A percentile compares a stretch with the other conserved stretches of the same genome.
phyloP scores from a whole-genome alignment of 2,797 vertebrate species.

The Netta rufina region DNA sequence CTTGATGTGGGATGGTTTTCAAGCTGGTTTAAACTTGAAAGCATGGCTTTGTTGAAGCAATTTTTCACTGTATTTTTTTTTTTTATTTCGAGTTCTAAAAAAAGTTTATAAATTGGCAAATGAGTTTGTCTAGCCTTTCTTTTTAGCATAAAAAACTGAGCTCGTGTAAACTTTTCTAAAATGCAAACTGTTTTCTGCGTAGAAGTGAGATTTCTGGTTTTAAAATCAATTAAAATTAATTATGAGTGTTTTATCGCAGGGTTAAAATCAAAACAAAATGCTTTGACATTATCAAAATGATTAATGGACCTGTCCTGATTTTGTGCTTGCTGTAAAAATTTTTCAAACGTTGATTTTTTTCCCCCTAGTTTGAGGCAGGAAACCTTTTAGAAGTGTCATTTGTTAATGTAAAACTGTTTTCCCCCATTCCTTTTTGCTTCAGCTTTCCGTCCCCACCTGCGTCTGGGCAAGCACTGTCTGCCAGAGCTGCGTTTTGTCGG shows the following conservation, averaged over 20 bases:
- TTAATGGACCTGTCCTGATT: not conserved
- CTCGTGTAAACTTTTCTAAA: not conserved
- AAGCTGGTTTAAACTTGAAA: not conserved
- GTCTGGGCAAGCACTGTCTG: accelerated
- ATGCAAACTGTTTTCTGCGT: not conserved
- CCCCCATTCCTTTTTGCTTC: not conserved
- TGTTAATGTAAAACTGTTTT: not conserved
- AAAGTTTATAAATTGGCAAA: not conserved
- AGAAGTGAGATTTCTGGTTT: not conserved
- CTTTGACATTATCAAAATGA: not conserved
- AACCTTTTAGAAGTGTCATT: not conserved
- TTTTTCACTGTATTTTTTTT: not conserved
- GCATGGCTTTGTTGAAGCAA: not conserved
- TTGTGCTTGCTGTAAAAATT: not conserved
- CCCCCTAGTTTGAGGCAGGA: not conserved
- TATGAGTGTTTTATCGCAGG: not conserved
- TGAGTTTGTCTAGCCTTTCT: not conserved
- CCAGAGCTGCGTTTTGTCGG: not conserved
- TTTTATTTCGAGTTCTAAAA: not conserved
- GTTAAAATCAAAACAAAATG: not conserved
- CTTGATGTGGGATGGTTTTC: not conserved
- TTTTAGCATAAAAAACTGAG: not conserved
- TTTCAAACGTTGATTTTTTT: not conserved
- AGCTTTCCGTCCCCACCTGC: not conserved
- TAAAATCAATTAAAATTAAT: not conserved